Evolutionary conservation across 2,888 invertebrate genomes (phyloP), one percentile per base, ranked within the genome.

Genomic region (Tenthredo notha): DNA sequence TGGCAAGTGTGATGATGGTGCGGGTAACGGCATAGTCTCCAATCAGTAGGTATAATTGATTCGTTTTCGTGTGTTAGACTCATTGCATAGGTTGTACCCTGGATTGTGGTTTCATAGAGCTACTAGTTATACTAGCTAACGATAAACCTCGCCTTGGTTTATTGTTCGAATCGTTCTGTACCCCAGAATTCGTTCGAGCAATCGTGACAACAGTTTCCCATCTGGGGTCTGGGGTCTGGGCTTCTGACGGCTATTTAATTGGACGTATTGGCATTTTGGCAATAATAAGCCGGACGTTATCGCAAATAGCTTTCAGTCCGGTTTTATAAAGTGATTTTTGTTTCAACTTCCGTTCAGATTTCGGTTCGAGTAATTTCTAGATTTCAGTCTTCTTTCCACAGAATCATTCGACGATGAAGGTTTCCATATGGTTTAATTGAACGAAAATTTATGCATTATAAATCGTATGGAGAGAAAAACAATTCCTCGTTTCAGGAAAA

Each of bases 11-110:
- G 91, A 92, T 89, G 91, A 92, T 89, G 89, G 88, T 88, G 89
- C 88, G 90, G 90, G 88, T 90, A 91, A 91, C 90, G 88, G 89
- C 87, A 89, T 1, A 83, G 90, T 88, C 91, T 92, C 91, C 92
- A 92, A 92, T 92, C 92, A 92, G 91, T 90, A 89, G 90, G 90
- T 92, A 80, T 83, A 92, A 92, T 92, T 92, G 92, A 91, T 92
- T 92, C 91, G 91, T 92, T 92, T 70, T 83, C 83, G 67, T 67
- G 67, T 67, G 65, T 29, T 33, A 29, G 58, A 61, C 77, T 77
- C 61, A 58, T 40, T 80, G 80, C 37, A 37, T 61, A 61, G 25
- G 54, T 29, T 77, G n/a, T 43, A 61, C 58, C 21, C 40, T 61
- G 47, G 33, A 80, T 40, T 58, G 58, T 40, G 80, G 37, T 80